Conservation (phyloP, 2,113 vertebrate genomes). For the Sakesphorus luctuosus region DNA sequence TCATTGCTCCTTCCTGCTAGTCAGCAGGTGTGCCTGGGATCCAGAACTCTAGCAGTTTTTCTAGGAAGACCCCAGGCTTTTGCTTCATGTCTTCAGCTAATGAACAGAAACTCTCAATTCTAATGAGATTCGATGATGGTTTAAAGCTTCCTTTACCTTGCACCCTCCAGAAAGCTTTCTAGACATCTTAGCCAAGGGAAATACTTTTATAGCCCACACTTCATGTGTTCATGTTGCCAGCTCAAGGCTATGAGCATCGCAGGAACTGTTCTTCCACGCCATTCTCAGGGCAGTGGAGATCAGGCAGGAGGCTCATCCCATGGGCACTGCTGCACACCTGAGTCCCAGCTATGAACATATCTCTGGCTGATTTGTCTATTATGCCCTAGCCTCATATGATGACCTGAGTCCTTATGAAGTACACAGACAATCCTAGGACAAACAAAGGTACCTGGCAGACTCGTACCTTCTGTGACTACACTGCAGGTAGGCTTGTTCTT, state of each 20-base stretch:
- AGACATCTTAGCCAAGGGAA: background rate
- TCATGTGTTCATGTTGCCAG: rapidly evolving
- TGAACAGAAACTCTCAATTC: background rate
- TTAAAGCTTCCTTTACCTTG: background rate
- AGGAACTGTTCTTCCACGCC: background rate
- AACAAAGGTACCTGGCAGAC: background rate
- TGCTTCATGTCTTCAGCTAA: background rate
- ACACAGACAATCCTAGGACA: background rate
- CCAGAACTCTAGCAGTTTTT: background rate
- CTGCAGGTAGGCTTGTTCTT: rapidly evolving
- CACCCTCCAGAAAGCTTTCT: background rate
- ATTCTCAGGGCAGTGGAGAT: background rate
- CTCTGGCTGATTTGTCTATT: background rate
- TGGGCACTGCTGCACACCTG: background rate
- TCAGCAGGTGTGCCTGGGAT: background rate
- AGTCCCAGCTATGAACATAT: background rate
- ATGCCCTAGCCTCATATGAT: background rate
- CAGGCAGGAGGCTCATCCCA: background rate
- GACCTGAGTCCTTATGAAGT: background rate
- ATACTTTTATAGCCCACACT: background rate
- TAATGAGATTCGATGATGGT: background rate
- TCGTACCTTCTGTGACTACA: background rate
- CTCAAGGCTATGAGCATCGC: rapidly evolving
- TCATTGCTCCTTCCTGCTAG: background rate
- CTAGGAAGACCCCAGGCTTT: background rate